Conservation (phyloP, 2,888 invertebrate genomes). For the Aphrophora alni region DNA sequence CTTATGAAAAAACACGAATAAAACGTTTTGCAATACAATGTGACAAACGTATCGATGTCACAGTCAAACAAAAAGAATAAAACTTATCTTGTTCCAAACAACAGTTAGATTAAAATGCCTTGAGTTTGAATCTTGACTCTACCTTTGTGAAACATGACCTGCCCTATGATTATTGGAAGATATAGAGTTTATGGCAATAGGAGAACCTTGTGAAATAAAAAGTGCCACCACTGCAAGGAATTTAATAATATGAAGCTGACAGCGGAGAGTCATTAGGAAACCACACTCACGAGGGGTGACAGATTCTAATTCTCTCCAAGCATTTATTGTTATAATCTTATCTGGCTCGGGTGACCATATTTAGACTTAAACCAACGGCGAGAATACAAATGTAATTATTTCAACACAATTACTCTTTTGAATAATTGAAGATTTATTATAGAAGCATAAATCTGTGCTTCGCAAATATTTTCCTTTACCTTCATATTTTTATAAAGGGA, state of each 20-base stretch:
- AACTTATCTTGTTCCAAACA: not conserved
- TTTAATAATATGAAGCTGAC: not conserved
- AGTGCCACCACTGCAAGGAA: not conserved
- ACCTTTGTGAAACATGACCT: not conserved
- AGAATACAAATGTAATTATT: too few relatives aligned
- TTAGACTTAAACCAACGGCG: not conserved
- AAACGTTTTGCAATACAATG: too few relatives aligned
- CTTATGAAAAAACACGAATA: too few relatives aligned
- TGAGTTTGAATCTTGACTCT: not conserved
- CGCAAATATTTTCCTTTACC: too few relatives aligned
- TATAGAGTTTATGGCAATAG: not conserved
- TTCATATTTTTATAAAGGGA: too few relatives aligned
- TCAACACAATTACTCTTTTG: too few relatives aligned
- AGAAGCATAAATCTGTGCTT: too few relatives aligned
- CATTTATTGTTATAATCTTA: not conserved
- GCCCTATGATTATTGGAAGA: not conserved
- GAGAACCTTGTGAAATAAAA: not conserved
- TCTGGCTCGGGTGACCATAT: not conserved
- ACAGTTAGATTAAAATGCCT: not conserved
- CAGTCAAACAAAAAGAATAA: not conserved
- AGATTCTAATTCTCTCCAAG: not conserved
- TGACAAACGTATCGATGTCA: too few relatives aligned
- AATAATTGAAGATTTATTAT: too few relatives aligned
- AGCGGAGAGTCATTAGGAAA: not conserved
- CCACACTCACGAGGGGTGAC: not conserved